These are phyloP conservation scores for Eleutherodactylus coqui DNA, from an alignment of 2,797 vertebrate genomes.

Conservation along the genomic window DNA sequence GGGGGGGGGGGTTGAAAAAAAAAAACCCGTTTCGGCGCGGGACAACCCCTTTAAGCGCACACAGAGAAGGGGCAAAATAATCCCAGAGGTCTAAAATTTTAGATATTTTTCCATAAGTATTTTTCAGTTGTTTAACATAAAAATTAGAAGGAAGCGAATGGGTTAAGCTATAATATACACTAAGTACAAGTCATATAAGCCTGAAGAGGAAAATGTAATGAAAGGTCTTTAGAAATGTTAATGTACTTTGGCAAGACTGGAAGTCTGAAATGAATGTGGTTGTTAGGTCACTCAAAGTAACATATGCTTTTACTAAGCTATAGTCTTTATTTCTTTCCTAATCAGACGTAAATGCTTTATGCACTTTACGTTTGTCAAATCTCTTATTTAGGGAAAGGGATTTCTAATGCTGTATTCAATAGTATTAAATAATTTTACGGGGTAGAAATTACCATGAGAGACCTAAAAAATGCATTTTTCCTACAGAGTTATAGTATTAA, in stretches of 20 bases:
- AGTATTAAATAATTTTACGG: conserved; percentile 1
- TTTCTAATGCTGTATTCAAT: neutral
- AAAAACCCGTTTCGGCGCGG: too few species aligned
- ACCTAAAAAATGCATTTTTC: conserved; percentile 6
- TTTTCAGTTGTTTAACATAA: neutral
- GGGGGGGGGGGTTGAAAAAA: too few species aligned
- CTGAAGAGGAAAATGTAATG: conserved; percentile 77
- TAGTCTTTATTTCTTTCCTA: conserved; percentile 70
- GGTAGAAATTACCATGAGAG: neutral
- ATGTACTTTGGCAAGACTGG: conserved; percentile 78
- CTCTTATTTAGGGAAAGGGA: conserved; percentile 22
- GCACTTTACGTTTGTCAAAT: conserved; percentile 36
- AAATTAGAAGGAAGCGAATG: neutral
- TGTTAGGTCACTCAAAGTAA: conserved; percentile 75
- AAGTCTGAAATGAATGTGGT: conserved; percentile 70
- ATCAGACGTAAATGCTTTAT: conserved; percentile 56
- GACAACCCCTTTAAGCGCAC: too few species aligned
- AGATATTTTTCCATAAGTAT: neutral
- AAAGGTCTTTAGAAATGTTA: conserved; percentile 74
- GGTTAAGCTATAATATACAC: conserved; percentile 36
- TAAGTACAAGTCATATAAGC: conserved; percentile 68
- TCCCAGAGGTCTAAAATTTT: neutral
- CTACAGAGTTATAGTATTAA: neutral
- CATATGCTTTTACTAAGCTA: conserved; percentile 81
- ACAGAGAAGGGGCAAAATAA: neutral